These are phyloP conservation scores for Anaspis maculata DNA, from an alignment of 2,888 invertebrate genomes.

Conservation along the genomic window DNA sequence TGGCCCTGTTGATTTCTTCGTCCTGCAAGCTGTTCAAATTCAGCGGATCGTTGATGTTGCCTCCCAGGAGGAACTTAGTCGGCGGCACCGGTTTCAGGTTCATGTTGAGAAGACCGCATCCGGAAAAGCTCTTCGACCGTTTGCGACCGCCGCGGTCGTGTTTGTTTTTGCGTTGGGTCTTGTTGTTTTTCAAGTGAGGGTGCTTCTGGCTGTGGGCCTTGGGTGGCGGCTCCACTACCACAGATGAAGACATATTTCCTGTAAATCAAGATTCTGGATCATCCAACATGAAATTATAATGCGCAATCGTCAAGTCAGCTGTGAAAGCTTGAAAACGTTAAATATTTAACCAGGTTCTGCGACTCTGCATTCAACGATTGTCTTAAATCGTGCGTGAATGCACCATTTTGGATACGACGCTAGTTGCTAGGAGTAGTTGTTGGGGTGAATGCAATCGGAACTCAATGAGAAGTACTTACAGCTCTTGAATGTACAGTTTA, in stretches of 20 bases:
- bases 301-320: no score
- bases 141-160: conserved; percentile 51
- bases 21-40: conserved; percentile 87
- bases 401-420: no score
- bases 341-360: no score
- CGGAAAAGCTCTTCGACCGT: conserved; percentile 59
- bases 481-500: no score
- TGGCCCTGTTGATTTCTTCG: conserved; percentile 56
- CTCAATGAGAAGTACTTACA: no score
- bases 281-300: no score
- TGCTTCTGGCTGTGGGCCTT: conserved; percentile 21
- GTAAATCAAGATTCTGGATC: no score
- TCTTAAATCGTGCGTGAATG: no score
- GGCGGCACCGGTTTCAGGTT: conserved; percentile 75
- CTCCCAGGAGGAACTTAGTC: conserved; percentile 88
- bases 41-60: conserved; percentile 90
- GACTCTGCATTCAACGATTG: no score
- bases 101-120: conserved; percentile 36
- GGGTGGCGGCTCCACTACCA: conserved; percentile 39
- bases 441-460: no score
- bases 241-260: conserved; percentile 42
- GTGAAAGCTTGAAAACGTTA: no score
- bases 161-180: conserved; percentile 31
- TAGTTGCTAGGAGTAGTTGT: no score
- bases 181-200: conserved; percentile 16